These are phyloP conservation scores for Nothoprocta perdicaria DNA, from an alignment of 2,113 vertebrate genomes.

Conservation along the genomic window DNA sequence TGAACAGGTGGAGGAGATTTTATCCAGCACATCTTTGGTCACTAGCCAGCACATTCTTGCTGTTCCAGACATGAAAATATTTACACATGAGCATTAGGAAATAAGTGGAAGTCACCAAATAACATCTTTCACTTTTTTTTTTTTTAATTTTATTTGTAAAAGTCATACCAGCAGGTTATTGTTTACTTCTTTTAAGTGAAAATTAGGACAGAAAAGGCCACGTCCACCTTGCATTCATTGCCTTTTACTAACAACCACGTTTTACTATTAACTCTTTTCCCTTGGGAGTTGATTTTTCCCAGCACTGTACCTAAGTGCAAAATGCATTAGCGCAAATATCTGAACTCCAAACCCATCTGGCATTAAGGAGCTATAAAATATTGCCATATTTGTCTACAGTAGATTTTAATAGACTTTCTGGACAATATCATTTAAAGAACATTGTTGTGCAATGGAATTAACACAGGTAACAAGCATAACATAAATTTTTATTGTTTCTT, in stretches of 20 bases:
- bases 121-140: background rate
- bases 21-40: conserved; percentile 62
- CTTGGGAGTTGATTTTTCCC: conserved; percentile 37
- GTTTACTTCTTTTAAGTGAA: background rate
- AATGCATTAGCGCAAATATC: conserved; percentile 53
- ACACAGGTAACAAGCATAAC: conserved; percentile 58
- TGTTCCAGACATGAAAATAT: conserved; percentile 57
- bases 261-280: conserved; percentile 56
- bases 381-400: background rate
- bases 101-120: background rate
- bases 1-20: conserved; percentile 59
- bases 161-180: background rate
- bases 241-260: background rate
- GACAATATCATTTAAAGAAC: conserved; percentile 63
- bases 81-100: conserved; percentile 32
- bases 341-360: conserved; percentile 58
- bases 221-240: background rate
- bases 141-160: background rate
- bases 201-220: background rate
- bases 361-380: conserved; percentile 49
- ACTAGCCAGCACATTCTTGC: conserved; percentile 59
- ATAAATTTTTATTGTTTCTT: conserved; percentile 71
- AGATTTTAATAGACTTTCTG: conserved; percentile 67
- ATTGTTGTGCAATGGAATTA: conserved; percentile 66
- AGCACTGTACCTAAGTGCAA: conserved; percentile 53